Conservation (phyloP, 2,113 vertebrate genomes). For the Pteronura brasiliensis region DNA sequence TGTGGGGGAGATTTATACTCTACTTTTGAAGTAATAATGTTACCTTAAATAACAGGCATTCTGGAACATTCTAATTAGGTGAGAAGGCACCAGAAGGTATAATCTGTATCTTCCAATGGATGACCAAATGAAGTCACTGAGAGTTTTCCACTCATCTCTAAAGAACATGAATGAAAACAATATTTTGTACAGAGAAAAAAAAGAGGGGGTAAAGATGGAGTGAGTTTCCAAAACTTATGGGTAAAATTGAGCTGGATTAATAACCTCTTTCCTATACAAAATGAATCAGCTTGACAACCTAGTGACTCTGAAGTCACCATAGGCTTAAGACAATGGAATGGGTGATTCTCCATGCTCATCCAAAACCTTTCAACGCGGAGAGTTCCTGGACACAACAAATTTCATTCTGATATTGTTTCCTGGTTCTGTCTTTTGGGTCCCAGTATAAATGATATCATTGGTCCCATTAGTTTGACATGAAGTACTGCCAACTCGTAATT, state of each 20-base stretch:
- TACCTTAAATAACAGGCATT: not conserved
- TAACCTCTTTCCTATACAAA: not conserved
- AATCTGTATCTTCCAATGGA: not conserved
- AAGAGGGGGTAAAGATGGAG: not conserved
- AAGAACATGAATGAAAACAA: slow-evolving; percentile 35
- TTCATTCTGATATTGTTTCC: slow-evolving; percentile 18
- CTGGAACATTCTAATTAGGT: slow-evolving; percentile 6
- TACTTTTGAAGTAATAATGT: slow-evolving; percentile 5
- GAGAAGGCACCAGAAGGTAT: not conserved
- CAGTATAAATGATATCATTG: slow-evolving; percentile 7
- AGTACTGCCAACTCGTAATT: slow-evolving; percentile 1
- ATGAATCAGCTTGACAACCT: not conserved
- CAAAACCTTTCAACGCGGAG: not conserved
- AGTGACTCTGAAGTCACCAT: not conserved
- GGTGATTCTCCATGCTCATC: not conserved
- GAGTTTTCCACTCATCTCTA: slow-evolving; percentile 23
- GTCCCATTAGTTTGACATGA: slow-evolving; percentile 1
- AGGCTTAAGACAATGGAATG: not conserved
- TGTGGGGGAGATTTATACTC: not conserved
- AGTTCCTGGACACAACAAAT: slow-evolving; percentile 1
- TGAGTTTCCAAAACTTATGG: not conserved
- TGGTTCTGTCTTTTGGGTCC: slow-evolving; percentile 14
- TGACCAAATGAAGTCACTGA: slow-evolving; percentile 1
- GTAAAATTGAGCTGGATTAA: not conserved
- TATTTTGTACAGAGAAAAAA: slow-evolving; percentile 22